Percentiles rank a stretch among this genome's conserved stretches.
Evolutionary conservation across 2,888 invertebrate species (phyloP).

Genomic region (Ectemnius cavifrons): DNA sequence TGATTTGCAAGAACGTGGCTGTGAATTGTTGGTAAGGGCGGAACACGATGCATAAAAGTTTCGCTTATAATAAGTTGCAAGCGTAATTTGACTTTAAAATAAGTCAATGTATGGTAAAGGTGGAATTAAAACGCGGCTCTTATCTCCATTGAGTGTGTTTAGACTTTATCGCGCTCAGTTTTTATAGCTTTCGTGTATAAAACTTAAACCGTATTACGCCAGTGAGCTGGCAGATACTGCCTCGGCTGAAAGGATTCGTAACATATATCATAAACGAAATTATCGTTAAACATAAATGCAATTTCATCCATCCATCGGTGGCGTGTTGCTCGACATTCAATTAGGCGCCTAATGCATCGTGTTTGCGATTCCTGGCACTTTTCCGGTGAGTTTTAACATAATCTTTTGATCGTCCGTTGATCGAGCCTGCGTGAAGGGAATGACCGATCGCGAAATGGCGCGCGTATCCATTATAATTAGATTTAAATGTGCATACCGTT

Average conservation of each 20-base stretch:
- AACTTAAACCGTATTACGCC: no score
- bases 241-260: no score
- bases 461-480: slow-evolving; percentile 68
- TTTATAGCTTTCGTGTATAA: no score
- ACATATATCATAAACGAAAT: slow-evolving; percentile 49
- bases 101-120: no score
- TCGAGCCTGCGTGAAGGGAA: slow-evolving; percentile 28
- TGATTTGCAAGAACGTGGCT: background rate
- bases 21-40: no score
- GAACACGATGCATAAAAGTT: no score
- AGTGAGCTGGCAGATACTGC: no score
- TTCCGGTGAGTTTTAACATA: slow-evolving; percentile 48
- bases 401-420: slow-evolving; percentile 34
- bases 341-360: slow-evolving; percentile 54
- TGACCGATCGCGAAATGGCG: slow-evolving; percentile 34
- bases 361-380: slow-evolving; percentile 24
- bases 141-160: no score
- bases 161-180: no score
- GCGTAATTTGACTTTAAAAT: no score
- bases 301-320: slow-evolving; percentile 54
- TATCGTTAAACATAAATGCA: slow-evolving; percentile 49
- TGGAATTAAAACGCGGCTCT: no score
- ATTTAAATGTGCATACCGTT: slow-evolving; percentile 70
- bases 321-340: slow-evolving; percentile 57
- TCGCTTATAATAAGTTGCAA: no score